Base-by-base conservation (phyloP, 1,140 invertebrate species). In the Heliconius nattereri region DNA sequence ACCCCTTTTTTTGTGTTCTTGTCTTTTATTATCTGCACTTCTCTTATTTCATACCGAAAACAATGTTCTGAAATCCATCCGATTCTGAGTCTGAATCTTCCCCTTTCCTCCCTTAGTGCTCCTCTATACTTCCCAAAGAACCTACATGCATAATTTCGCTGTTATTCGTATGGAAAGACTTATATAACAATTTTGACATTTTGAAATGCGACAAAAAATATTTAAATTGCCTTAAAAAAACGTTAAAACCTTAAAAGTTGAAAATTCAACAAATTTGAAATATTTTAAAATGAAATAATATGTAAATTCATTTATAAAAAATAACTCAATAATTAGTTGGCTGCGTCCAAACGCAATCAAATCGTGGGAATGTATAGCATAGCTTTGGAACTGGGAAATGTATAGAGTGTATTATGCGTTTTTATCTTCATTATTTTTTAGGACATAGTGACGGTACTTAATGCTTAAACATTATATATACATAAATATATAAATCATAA, bases 251-350 rank as follows among this genome's bases (percentile, higher is more conserved):
- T 52, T 52, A 19, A 66, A 66, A 66, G 23, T 66, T 66, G 20
- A 66, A 66, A 66, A 66, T 66, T 66, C 26, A 29, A 66, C 60
- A 66, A 66, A 66, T 66, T 66, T 66, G 23, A 66, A 66, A 66
- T 29, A 66, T 66, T 66, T 66, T 66, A 66, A 60, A 66, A 66
- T 66, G 60, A 66, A 66, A 66, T 66, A 66, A 66, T 66, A 66
- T 66, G 60, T 66, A 66, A 66, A 66, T 66, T 13, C 60, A 66
- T 66, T 26, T 66, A 66, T 66, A 66, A 66, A 66, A 66, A 66
- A 66, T 66, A 66, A 66, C 60, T 66, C 60, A 66, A 66, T 66
- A 66, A 66, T 66, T 66, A 66, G 60, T 29, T 66, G 60, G 60
- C 60, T 66, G 60, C 60, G 60, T 29, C 23, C 60, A 29, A 66